Percentiles rank a stretch among this genome's conserved stretches.
phyloP scores from a whole-genome alignment of 2,888 invertebrate species.

The Chloromyia formosa region DNA sequence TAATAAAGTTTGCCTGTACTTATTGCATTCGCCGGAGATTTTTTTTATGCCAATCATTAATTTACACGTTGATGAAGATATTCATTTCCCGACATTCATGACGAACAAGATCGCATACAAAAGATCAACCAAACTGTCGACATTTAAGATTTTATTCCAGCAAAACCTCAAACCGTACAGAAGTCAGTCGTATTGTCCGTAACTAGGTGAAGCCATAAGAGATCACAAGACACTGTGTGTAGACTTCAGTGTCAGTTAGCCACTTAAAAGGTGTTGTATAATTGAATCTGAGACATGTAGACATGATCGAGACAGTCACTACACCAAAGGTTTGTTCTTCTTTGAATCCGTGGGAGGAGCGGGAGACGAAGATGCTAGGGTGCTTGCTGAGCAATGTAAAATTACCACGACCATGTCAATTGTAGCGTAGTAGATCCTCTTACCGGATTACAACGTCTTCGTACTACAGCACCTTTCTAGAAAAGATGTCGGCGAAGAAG shows the following conservation, averaged over 20 bases:
- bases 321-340: no score
- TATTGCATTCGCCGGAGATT: no score
- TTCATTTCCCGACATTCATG: not conserved
- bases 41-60: no score
- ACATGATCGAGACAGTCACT: slow-evolving; percentile 33
- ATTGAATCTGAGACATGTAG: slow-evolving; percentile 36
- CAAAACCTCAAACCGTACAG: slow-evolving; percentile 30
- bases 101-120: slow-evolving; percentile 12
- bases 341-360: not conserved
- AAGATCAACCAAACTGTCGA: slow-evolving; percentile 30
- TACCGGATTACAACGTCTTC: not conserved
- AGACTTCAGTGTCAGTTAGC: slow-evolving; percentile 24
- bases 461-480: not conserved
- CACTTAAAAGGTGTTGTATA: slow-evolving; percentile 31
- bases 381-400: not conserved
- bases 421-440: slow-evolving; percentile 13
- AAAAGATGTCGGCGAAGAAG: not conserved
- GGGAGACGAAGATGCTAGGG: no score
- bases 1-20: no score
- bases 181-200: not conserved
- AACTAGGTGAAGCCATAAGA: slow-evolving; percentile 35
- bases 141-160: slow-evolving; percentile 24
- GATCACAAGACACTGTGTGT: not conserved
- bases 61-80: no score
- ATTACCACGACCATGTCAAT: slow-evolving; percentile 9